Base-by-base conservation (phyloP, 64 coral and sea anemone species). In the Orbicella faveolata region DNA sequence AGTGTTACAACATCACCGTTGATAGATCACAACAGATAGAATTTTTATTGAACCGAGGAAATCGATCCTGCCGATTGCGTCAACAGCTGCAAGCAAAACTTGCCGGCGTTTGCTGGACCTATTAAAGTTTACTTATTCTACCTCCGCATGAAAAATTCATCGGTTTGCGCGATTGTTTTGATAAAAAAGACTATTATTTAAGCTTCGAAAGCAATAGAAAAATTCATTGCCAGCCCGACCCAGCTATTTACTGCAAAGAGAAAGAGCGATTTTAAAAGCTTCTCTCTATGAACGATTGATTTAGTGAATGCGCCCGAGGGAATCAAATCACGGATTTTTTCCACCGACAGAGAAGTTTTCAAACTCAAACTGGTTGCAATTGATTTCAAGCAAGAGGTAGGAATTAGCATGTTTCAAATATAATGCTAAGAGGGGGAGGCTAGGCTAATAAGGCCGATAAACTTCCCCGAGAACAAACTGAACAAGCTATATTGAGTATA, bases 111-210 rank as follows among this genome's bases (percentile, higher is more conserved):
- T 85, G 21, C 36, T 73, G 8, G 20, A 51, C 16, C 36, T 52
- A 85, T 85, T 44, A 44, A 85, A 72, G 64, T 73, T 85, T 72
- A 73, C 64, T 25, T 85, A 72, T 85, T 63, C 1, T 26, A 23
- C 34, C 34, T 68, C 19, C 41, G 62, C 12, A 83, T 83, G 61
- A 35, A 81, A 78, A 81, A 81, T 81, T 81, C 79, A 81, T 81
- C 14, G 20, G 55, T 81, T 81, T 81, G 79, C 3, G 57, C 54
- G 79, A 81, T 63, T 81, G 79, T 81, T 63, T 61, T 81, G 79
- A 81, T 81, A 81, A 81, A 67, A 80, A 36, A 21, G 34, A 63
- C 80, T n/a, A 83, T 83, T 62, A 83, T 67, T 63, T 67, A 83
- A 83, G 61, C 61, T 10, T 34, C 21, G 61, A 63, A 37, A 34